Evolutionary conservation across 2,113 vertebrate species (phyloP), one percentile per base, ranked within the genome.

Genomic region (Tragulus kanchil): DNA sequence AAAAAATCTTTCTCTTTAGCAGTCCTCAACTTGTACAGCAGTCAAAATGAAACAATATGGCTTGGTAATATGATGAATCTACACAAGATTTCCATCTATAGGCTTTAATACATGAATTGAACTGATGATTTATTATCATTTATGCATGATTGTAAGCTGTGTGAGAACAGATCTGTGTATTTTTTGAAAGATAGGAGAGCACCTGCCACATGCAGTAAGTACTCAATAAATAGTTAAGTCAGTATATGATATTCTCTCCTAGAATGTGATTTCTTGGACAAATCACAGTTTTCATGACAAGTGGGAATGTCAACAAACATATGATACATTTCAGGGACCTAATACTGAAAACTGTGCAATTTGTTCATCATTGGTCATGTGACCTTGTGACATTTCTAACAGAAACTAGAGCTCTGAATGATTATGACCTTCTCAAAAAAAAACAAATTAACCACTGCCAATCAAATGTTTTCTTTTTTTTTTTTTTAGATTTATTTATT

Each of bases 41-140:
- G 14, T 31, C 61, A 94, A 92, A 93, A 75, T 14, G 36, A 78
- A 92, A 89, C 85, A 61, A 78, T n/a, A 65, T 19, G 83, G n/a
- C 1, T 58, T 65, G 15, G 64, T 56, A 65, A 45, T 92, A 77
- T 23, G 7, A 86, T 71, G 69, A 45, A n/a, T 75, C 50, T 67
- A 23, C 59, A 65, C 48, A 59, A 86, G 86, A 45, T 3, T 17
- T 19, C 48, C 48, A 54, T 54, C 52, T 90, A 59, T 31, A 96
- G 16, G 19, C 48, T 82, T 89, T 85, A 73, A 64, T 77, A 16
- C 13, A 36, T 69, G 54, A 96, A 50, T n/a, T n/a, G 5, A 92
- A 48, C 6, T 71, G 4, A 26, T 4, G n/a, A 36, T 54, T 87
- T 83, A 50, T 77, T 92, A 69, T 45, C 48, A 94, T 42, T 85